Conservation (phyloP, 1,140 invertebrate species). For the Trichonephila inaurata region DNA sequence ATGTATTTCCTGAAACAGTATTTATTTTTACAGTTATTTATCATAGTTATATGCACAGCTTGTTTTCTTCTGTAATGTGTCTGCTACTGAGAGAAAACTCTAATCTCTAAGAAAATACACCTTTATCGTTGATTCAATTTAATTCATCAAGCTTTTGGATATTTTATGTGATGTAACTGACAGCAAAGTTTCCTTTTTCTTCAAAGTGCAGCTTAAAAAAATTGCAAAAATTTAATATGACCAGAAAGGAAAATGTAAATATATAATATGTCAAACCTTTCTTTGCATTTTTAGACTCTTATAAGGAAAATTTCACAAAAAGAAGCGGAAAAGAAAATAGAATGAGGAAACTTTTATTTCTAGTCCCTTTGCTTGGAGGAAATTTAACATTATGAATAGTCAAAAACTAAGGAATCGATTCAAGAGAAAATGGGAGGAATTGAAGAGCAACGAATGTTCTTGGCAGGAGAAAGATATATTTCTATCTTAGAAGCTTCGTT, state of each 20-base stretch:
- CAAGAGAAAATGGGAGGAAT: conserved; percentile 23
- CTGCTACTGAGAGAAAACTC: too few relatives aligned
- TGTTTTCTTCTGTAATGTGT: too few relatives aligned
- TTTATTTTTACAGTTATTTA: too few relatives aligned
- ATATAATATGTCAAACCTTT: conserved; percentile 38
- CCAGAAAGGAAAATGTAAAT: background rate
- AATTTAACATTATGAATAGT: conserved; percentile 73
- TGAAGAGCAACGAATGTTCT: conserved; percentile 52
- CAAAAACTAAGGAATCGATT: conserved; percentile 62
- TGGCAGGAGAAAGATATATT: conserved; percentile 71
- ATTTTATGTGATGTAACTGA: too few relatives aligned
- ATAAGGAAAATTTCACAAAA: background rate
- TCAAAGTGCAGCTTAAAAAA: background rate
- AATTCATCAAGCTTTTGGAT: too few relatives aligned
- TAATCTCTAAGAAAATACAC: too few relatives aligned
- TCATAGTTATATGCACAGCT: too few relatives aligned
- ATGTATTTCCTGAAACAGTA: too few relatives aligned
- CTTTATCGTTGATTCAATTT: too few relatives aligned
- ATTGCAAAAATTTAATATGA: conserved; percentile 1
- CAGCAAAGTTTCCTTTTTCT: too few relatives aligned
- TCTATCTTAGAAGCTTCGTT: conserved; percentile 65
- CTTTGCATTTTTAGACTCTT: conserved; percentile 15
- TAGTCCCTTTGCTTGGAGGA: conserved; percentile 10
- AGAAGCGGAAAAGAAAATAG: background rate
- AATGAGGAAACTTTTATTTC: background rate